These are phyloP conservation scores for Diglossa cyanea DNA, from an alignment of 2,797 vertebrate species.

Conservation along the genomic window DNA sequence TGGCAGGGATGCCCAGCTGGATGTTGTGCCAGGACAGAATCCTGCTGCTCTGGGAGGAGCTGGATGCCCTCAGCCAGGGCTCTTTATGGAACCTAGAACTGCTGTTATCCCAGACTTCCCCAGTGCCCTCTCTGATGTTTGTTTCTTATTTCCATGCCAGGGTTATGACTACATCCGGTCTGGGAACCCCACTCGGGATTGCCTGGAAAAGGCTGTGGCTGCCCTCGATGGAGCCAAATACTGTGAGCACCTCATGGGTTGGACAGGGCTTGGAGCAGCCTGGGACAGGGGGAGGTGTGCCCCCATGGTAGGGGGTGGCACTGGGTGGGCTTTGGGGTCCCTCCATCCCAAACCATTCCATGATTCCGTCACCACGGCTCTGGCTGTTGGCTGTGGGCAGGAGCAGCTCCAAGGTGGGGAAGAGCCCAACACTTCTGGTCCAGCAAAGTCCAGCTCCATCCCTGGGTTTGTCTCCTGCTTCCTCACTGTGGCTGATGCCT, in stretches of 20 bases:
- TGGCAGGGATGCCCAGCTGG: neutral
- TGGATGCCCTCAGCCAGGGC: neutral
- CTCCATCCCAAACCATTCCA: neutral
- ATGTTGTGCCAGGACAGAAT: neutral
- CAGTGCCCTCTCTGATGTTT: neutral
- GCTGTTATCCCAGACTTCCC: neutral
- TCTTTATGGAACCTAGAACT: neutral
- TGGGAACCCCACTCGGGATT: conserved; percentile 92
- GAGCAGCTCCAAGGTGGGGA: neutral
- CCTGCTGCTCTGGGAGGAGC: neutral
- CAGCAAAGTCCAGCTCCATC: neutral
- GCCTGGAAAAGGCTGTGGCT: conserved; percentile 88
- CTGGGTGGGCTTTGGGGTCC: neutral
- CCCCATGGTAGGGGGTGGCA: neutral
- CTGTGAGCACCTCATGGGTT: conserved; percentile 74
- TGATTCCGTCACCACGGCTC: neutral
- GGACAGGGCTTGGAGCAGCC: too few relatives aligned
- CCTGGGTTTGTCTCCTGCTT: too few relatives aligned
- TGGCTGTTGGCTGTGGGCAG: neutral
- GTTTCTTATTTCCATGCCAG: conserved; percentile 62
- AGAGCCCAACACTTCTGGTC: rapidly evolving
- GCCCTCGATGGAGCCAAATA: conserved; percentile 90
- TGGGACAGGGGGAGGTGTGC: too few relatives aligned
- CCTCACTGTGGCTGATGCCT: rapidly evolving
- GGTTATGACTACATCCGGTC: conserved; percentile 90